phyloP scores from a whole-genome alignment of 1,140 invertebrate genomes.

The Plodia interpunctella region DNA sequence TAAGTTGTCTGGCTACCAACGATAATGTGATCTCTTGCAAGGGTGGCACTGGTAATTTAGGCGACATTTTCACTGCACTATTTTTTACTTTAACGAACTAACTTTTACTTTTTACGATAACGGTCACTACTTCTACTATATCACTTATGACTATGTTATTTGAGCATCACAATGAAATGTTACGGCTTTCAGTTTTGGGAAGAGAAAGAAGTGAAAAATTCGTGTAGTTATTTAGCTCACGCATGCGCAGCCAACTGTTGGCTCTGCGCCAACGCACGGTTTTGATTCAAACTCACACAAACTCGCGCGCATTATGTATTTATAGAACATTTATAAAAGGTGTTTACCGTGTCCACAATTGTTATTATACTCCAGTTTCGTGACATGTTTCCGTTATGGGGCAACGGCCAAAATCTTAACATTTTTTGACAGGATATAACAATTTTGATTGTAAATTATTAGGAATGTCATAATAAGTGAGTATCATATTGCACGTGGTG shows the following conservation, averaged over 20 bases:
- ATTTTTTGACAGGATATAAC: no score
- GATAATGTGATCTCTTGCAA: conserved; percentile 68
- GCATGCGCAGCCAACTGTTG: conserved; percentile 49
- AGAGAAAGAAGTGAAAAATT: conserved; percentile 62
- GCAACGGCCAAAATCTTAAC: neutral
- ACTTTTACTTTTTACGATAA: conserved; percentile 22
- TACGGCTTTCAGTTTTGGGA: conserved; percentile 44
- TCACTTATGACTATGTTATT: conserved; percentile 39
- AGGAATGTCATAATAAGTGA: neutral
- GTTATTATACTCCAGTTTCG: conserved; percentile 29
- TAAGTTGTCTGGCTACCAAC: conserved; percentile 70
- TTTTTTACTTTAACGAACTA: conserved; percentile 9
- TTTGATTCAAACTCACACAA: conserved; percentile 68
- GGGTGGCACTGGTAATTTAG: conserved; percentile 65
- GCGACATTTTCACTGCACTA: conserved; percentile 64
- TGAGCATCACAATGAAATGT: conserved; percentile 44
- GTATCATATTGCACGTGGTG: conserved; percentile 6
- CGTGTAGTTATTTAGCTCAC: conserved; percentile 54
- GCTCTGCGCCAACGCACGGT: conserved; percentile 55
- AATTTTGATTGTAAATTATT: no score
- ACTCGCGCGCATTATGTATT: conserved; percentile 53
- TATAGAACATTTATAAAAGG: conserved; percentile 72
- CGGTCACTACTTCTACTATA: conserved; percentile 30
- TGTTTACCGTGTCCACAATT: conserved; percentile 55
- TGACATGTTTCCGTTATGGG: neutral